These are phyloP conservation scores for Pseudochaenichthys georgianus DNA, from an alignment of 2,797 vertebrate genomes.

Conservation along the genomic window DNA sequence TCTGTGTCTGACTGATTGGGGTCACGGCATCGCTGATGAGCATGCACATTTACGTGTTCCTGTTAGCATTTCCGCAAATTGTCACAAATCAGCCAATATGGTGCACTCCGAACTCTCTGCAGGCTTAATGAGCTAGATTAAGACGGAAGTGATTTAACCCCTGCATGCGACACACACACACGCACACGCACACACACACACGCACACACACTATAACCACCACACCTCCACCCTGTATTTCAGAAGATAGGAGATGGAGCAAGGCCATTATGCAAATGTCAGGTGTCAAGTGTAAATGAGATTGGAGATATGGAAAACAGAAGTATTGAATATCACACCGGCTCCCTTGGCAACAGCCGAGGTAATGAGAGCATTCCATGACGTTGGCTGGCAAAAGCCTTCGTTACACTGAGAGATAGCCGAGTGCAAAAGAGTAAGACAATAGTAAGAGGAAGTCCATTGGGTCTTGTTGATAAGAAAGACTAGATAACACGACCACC, in stretches of 20 bases:
- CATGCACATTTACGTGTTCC: constrained; percentile 60
- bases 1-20: constrained; percentile 68
- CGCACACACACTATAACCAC: constrained; percentile 35
- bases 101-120: constrained; percentile 61
- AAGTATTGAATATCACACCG: constrained; percentile 77
- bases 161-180: constrained; percentile 41
- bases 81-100: constrained; percentile 72
- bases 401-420: constrained; percentile 51
- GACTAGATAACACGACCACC: constrained; percentile 29
- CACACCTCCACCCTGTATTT: constrained; percentile 57
- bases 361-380: constrained; percentile 77
- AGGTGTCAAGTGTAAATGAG: constrained; percentile 86
- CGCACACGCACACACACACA: too few relatives aligned
- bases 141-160: constrained; percentile 78
- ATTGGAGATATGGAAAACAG: constrained; percentile 78
- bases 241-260: constrained; percentile 70
- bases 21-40: constrained; percentile 69
- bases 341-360: constrained; percentile 75
- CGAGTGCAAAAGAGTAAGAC: constrained; percentile 30
- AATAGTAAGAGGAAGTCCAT: constrained; percentile 20
- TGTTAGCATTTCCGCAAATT: constrained; percentile 71
- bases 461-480: constrained; percentile 45
- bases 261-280: constrained; percentile 83
- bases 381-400: constrained; percentile 57
- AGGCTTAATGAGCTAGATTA: constrained; percentile 77